Percentiles rank a stretch among this genome's conserved stretches.
Conservation (phyloP, 2,888 invertebrate species). For the Anthoptus insignis region DNA sequence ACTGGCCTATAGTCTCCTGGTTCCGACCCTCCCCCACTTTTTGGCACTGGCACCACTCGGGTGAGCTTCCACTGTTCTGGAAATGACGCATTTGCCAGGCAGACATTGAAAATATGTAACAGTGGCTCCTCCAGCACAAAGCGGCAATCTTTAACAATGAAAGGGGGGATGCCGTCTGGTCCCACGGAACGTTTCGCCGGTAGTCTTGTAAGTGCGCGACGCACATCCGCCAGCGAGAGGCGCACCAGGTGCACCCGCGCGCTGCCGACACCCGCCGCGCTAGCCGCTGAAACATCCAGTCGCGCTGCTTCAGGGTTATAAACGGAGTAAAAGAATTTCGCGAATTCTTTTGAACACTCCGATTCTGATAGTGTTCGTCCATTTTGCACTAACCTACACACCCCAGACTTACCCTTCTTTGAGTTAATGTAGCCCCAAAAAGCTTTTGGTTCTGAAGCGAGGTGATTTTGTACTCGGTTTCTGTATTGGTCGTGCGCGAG, state of each 20-base stretch:
- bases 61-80: constrained; percentile 33
- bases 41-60: constrained; percentile 29
- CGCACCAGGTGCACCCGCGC: too few species aligned
- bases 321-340: too few species aligned
- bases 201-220: background rate
- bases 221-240: too few species aligned
- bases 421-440: background rate
- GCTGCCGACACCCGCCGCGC: too few species aligned
- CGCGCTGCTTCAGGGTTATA: too few species aligned
- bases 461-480: background rate
- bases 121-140: constrained; percentile 12
- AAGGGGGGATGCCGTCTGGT: constrained; percentile 39
- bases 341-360: background rate
- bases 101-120: constrained; percentile 25
- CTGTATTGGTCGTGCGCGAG: constrained; percentile 2
- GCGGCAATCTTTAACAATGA: constrained; percentile 28
- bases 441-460: background rate
- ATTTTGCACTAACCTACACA: background rate
- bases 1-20: constrained; percentile 8
- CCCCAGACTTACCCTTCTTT: background rate
- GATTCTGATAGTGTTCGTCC: background rate
- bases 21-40: constrained; percentile 7
- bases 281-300: too few species aligned
- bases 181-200: constrained; percentile 36
- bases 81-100: constrained; percentile 1